Conservation (phyloP, 37 sponge, comb jelly and placozoan genomes). For the Beroe ovata region DNA sequence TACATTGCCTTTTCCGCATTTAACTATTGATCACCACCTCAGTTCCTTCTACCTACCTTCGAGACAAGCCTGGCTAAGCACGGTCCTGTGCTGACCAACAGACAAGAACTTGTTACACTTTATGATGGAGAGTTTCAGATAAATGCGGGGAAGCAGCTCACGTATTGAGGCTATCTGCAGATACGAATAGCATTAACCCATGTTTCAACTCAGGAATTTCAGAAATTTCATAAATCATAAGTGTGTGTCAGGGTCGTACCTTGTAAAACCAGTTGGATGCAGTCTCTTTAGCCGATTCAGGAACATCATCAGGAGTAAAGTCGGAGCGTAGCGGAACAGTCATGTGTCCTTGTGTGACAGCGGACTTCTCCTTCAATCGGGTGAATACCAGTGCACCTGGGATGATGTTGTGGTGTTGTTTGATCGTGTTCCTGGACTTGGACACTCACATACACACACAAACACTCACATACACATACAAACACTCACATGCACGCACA, state of each 20-base stretch:
- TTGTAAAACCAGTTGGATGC: constrained; percentile 99
- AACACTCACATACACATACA: too few relatives aligned
- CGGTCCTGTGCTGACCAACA: constrained; percentile 1
- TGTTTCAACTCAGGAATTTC: too few relatives aligned
- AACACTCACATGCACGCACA: too few relatives aligned
- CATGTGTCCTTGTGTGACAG: constrained; percentile 62
- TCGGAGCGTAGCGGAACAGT: constrained; percentile 39
- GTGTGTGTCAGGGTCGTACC: too few relatives aligned
- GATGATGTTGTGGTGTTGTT: not conserved
- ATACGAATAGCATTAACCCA: too few relatives aligned
- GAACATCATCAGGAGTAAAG: constrained; percentile 92
- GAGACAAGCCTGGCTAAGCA: not conserved
- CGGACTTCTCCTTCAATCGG: constrained; percentile 84
- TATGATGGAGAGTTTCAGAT: constrained; percentile 80
- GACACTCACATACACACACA: too few relatives aligned
- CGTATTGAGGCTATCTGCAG: constrained; percentile 89
- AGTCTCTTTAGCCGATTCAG: constrained; percentile 93
- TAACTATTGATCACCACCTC: not conserved
- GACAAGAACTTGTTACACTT: constrained; percentile 91
- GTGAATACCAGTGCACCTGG: constrained; percentile 85
- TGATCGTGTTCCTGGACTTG: not conserved
- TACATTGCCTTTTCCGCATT: not conserved
- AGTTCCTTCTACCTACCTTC: not conserved
- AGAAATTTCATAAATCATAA: too few relatives aligned
- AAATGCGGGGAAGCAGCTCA: constrained; percentile 93